Base-by-base conservation (phyloP, 2,888 invertebrate species). In the Choristoneura rosaceana region DNA sequence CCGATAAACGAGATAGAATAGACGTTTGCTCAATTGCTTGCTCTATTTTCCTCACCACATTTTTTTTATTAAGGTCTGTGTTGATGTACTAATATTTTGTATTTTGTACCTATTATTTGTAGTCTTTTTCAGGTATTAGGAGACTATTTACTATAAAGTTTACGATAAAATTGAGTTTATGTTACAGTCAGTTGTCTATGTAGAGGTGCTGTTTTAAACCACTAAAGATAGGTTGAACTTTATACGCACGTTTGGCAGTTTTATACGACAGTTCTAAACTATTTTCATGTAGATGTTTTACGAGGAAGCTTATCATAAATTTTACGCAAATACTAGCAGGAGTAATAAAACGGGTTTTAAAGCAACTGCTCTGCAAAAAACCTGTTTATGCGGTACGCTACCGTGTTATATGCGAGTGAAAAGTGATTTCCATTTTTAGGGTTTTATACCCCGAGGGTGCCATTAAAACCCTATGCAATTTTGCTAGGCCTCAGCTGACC, bases 291-390 rank as follows among this genome's bases (percentile, higher is more conserved):
- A 58, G 58, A 34, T 52, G 43, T 58, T 74, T 74, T 74, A 73
- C 52, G 71, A 76, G 74, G 69, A 71, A 71, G 76, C 76, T 85
- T 85, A 83, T 81, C 84, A 80, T 85, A 82, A 85, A 84, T 79
- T 84, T 80, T 74, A 79, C 76, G 76, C 79, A 80, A 82, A 81
- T 84, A 78, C 74, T 76, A 75, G 75, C 76, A 69, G 71, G 77
- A 73, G 75, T 69, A 79, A 77, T 84, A 80, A 84, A 86, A 81
- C 76, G 77, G 77, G 79, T 81, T 78, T 76, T 74, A 75, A 75
- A 78, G 55, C 38, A 77, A 83, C 75, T 81, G 75, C 74, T 74
- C 33, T 43, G 50, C 47, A 52, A 52, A 52, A 25, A 52, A 52
- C 15, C 15, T 1, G 17, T 52, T 52, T 52, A 15, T 17, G 15